Evolutionary conservation across 2,888 invertebrate species (phyloP).

Genomic region (Pterostichus niger): DNA sequence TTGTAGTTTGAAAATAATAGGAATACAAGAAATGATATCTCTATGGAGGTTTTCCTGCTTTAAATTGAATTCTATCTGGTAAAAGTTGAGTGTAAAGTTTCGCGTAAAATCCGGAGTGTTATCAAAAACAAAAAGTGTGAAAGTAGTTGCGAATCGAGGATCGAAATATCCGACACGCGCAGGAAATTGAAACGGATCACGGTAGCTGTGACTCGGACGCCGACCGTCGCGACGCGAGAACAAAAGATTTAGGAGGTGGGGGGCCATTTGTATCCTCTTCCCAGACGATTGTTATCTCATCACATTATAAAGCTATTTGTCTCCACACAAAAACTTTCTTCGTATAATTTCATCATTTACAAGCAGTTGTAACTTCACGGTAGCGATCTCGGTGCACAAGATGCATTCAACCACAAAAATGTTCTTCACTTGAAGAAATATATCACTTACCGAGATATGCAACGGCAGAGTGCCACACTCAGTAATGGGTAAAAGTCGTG

Average conservation of each 20-base stretch:
- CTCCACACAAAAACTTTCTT: background rate
- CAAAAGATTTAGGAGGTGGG: background rate
- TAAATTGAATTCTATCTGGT: too few species aligned
- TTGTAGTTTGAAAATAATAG: too few species aligned
- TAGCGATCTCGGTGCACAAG: too few species aligned
- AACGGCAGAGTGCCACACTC: too few species aligned
- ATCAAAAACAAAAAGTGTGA: background rate
- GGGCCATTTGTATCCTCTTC: background rate
- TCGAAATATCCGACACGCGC: conserved; percentile 18
- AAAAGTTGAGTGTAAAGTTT: conserved; percentile 2
- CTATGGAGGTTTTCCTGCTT: too few species aligned
- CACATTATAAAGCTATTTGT: background rate
- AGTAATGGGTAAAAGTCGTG: too few species aligned
- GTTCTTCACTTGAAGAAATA: background rate
- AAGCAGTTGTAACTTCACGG: background rate
- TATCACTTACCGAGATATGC: too few species aligned
- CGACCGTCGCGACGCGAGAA: background rate
- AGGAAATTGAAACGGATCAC: conserved; percentile 7
- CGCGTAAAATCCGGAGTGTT: background rate
- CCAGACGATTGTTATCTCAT: background rate
- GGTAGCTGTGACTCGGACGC: background rate
- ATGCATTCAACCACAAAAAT: background rate
- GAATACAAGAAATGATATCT: too few species aligned
- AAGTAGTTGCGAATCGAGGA: conserved; percentile 27
- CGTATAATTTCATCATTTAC: background rate